Base-by-base conservation (phyloP, 2,797 vertebrate species). In the Thunnus albacares region DNA sequence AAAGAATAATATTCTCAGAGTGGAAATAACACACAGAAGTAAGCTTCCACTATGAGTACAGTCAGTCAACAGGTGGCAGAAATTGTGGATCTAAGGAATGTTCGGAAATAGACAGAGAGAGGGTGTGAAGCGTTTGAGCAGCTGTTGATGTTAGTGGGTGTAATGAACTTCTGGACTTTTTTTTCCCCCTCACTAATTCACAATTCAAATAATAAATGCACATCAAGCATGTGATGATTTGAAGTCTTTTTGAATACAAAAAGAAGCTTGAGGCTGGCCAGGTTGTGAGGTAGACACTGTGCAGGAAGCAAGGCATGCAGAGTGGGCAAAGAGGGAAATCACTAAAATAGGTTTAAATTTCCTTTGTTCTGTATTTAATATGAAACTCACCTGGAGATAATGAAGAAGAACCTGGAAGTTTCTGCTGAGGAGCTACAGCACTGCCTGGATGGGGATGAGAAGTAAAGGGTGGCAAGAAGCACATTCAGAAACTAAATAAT, bases 101-200 rank as follows among this genome's bases (percentile, higher is more conserved):
- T n/a, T 68, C 12, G 60, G 26, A 72, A 83, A 83, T 80, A 83
- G 62, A 78, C 13, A 55, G 22, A 83, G 62, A 78, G 11, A 55
- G 22, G 17, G 56, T 74, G 60, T 1, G 8, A 63, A 63, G 56
- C 33, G 11, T 30, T 41, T 57, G 43, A 66, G 51, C 65, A 77
- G 56, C 51, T 79, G 58, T 13, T 60, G 61, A 47, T 73, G 20
- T 12, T n/a, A n/a, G 3, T 53, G n/a, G 51, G 53, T 65, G 9
- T 49, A n/a, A 24, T 57, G 1, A 52, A 65, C 41, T 35, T 52
- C 14, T 24, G 3, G 22, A 41, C 9, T 30, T 30, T 30, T 30
- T 30, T 30, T 30, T 30, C 28, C 28, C 28, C 5, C 8, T 56
- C 9, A 53, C 4, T 14, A 22, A 56, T 62, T 51, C 9, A 64